Evolutionary conservation across 2,113 vertebrate genomes (phyloP).

Genomic region (Ophthalmotilapia sp.): DNA sequence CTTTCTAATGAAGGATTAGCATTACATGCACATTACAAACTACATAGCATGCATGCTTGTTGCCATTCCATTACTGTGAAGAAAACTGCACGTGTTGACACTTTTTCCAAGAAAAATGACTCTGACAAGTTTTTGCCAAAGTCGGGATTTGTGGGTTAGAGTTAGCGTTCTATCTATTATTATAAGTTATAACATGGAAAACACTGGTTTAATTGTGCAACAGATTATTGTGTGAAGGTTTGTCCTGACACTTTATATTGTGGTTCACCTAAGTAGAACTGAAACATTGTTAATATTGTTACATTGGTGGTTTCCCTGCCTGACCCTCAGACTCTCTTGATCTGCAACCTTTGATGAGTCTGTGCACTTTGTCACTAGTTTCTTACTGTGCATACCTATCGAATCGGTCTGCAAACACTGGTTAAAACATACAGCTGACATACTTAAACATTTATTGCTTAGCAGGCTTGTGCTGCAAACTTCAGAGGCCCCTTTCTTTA

Average conservation of each 20-base stretch:
- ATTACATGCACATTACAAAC: not conserved
- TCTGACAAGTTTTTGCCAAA: not conserved
- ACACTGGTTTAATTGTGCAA: not conserved
- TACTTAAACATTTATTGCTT: not conserved
- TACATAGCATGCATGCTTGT: not conserved
- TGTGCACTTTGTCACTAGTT: not conserved
- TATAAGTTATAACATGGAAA: not conserved
- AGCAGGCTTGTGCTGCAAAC: not conserved
- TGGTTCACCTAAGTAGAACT: not conserved
- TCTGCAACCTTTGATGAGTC: not conserved
- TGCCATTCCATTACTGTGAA: not conserved
- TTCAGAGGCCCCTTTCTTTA: not conserved
- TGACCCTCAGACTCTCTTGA: not conserved
- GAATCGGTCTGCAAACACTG: not conserved
- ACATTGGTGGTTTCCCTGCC: not conserved
- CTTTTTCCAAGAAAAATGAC: not conserved
- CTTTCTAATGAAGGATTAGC: not conserved
- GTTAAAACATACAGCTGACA: not conserved
- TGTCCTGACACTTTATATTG: not conserved
- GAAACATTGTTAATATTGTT: not conserved
- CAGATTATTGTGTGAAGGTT: not conserved
- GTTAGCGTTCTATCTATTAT: not conserved
- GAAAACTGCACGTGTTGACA: not conserved
- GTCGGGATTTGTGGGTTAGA: not conserved
- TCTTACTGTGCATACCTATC: not conserved